These are phyloP conservation scores for Helicolenus hilgendorfi DNA, from an alignment of 2,797 vertebrate species.

Conservation along the genomic window DNA sequence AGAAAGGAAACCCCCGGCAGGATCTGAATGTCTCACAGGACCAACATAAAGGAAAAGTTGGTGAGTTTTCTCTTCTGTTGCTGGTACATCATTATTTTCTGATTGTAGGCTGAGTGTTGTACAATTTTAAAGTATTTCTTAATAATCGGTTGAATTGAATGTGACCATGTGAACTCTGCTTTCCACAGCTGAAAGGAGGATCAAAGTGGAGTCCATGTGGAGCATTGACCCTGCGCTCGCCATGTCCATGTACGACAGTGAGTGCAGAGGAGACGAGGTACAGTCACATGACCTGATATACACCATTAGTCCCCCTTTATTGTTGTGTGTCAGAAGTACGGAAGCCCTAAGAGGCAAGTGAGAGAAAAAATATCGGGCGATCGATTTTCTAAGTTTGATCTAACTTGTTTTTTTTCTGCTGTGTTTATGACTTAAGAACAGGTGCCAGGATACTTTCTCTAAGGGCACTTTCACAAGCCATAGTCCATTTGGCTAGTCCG, in stretches of 20 bases:
- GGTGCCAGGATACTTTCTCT: no score
- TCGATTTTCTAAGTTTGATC: not conserved
- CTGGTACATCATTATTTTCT: not conserved
- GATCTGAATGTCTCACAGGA: constrained; percentile 75
- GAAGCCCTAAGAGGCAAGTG: not conserved
- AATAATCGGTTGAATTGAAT: not conserved
- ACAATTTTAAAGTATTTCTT: not conserved
- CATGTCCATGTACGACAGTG: constrained; percentile 91
- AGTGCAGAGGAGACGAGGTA: constrained; percentile 65
- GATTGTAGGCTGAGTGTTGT: not conserved
- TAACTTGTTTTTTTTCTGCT: not conserved
- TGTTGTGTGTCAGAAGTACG: not conserved
- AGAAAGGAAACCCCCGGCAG: constrained; percentile 51
- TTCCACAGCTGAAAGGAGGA: constrained; percentile 38
- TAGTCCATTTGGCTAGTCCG: accelerated
- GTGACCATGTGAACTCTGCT: not conserved
- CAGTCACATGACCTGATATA: not conserved
- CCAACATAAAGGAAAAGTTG: not conserved
- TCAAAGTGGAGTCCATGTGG: constrained; percentile 91
- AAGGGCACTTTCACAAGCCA: no score
- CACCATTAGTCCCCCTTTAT: no score
- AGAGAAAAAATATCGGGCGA: not conserved
- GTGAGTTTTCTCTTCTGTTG: constrained; percentile 29
- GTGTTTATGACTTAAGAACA: not conserved
- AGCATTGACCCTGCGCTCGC: constrained; percentile 94